A percentile compares a stretch with the other conserved stretches of the same genome.
phyloP scores from a whole-genome alignment of 2,113 vertebrate genomes.

The Saimiri boliviensis region DNA sequence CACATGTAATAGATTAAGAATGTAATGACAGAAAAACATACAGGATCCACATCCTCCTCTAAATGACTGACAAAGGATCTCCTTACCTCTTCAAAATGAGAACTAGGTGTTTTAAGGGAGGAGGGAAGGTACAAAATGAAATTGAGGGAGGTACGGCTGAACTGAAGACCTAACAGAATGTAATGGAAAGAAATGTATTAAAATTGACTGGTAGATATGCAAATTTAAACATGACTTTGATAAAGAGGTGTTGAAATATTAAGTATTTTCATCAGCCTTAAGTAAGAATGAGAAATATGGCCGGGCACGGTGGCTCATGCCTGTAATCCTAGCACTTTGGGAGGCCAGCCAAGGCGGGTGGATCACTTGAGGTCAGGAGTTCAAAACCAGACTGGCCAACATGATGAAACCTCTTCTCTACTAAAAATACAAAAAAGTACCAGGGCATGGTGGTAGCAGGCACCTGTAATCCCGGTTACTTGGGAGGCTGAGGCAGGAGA shows the following conservation, averaged over 20 bases:
- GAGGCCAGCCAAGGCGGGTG: too few species aligned
- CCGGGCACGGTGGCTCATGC: too few species aligned
- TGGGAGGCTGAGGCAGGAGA: too few species aligned
- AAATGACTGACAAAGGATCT: not conserved
- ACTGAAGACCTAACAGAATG: not conserved
- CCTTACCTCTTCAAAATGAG: not conserved
- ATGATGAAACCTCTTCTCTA: too few species aligned
- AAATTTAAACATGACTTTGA: not conserved
- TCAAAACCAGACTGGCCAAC: too few species aligned
- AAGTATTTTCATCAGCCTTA: conserved; percentile 38
- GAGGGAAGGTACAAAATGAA: not conserved
- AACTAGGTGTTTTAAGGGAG: not conserved
- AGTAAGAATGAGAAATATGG: not conserved
- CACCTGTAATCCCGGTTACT: too few species aligned
- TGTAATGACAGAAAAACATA: conserved; percentile 12
- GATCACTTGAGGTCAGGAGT: too few species aligned
- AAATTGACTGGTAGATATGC: not conserved
- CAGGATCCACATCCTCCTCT: not conserved
- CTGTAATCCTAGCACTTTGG: too few species aligned
- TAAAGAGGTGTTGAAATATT: not conserved
- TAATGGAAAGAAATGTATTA: not conserved
- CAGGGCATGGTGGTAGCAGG: too few species aligned
- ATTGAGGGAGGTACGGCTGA: not conserved
- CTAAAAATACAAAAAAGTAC: too few species aligned
- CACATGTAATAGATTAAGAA: conserved; percentile 32